These are phyloP conservation scores for Cherax destructor DNA, from an alignment of 1,140 invertebrate genomes.

Conservation along the genomic window DNA sequence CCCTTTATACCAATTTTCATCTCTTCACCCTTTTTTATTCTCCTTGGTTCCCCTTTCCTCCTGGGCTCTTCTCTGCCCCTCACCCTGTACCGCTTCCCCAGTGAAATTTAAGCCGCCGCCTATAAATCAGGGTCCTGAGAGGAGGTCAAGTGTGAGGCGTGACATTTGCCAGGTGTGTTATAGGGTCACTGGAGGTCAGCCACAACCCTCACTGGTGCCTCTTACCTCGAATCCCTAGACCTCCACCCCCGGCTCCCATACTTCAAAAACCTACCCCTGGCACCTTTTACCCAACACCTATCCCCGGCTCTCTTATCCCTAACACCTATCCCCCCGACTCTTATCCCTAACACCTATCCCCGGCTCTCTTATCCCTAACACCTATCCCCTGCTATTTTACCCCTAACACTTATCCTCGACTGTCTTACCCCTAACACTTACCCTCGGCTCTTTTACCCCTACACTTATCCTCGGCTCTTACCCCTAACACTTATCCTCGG, in stretches of 20 bases:
- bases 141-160: slow-evolving; percentile 50
- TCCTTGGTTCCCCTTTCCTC: neutral
- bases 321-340: too few relatives aligned
- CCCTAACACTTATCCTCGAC: too few relatives aligned
- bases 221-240: neutral
- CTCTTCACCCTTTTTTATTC: slow-evolving; percentile 59
- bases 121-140: slow-evolving; percentile 32
- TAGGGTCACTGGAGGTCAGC: slow-evolving; percentile 46
- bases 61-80: neutral
- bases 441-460: too few relatives aligned
- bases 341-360: too few relatives aligned
- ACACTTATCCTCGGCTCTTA: too few relatives aligned
- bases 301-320: too few relatives aligned
- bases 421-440: too few relatives aligned
- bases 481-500: too few relatives aligned
- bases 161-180: slow-evolving; percentile 59
- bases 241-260: neutral
- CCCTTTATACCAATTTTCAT: neutral
- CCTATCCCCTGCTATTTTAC: too few relatives aligned
- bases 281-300: too few relatives aligned
- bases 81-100: slow-evolving; percentile 28
- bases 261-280: neutral
- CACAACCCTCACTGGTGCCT: slow-evolving; percentile 11
- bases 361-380: too few relatives aligned
- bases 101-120: slow-evolving; percentile 24